phyloP scores from a whole-genome alignment of 2,113 vertebrate genomes.

The Hipposideros armiger region DNA sequence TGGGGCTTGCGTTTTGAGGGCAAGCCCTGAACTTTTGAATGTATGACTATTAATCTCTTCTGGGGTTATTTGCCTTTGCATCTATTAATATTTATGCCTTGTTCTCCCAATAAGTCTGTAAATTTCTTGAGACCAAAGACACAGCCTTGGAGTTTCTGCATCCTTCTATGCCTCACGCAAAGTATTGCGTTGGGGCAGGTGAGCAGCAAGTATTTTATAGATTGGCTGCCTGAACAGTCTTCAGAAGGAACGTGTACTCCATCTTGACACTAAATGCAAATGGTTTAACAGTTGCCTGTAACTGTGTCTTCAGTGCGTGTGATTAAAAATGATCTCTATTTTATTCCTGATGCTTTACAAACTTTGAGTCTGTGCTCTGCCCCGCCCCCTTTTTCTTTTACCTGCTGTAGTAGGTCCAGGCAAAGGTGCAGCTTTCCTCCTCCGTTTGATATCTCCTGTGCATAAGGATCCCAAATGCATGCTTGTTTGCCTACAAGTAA shows the following conservation, averaged over 20 bases:
- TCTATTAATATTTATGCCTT: not conserved
- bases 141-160: not conserved
- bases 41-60: not conserved
- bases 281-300: not conserved
- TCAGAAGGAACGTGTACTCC: not conserved
- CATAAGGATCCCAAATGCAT: constrained; percentile 97
- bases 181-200: not conserved
- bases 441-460: constrained; percentile 97
- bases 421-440: constrained; percentile 96
- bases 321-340: not conserved
- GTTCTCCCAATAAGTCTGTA: not conserved
- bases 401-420: constrained; percentile 92
- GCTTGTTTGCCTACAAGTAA: constrained; percentile 96
- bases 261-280: not conserved
- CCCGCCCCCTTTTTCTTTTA: constrained; percentile 84
- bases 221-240: not conserved
- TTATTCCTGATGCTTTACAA: constrained; percentile 32
- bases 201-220: not conserved
- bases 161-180: not conserved
- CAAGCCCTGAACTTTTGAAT: not conserved
- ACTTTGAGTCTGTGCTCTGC: accelerated
- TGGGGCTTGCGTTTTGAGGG: not conserved
- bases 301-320: not conserved
- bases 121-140: not conserved
- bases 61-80: not conserved